Percentiles rank a stretch among this genome's conserved stretches.
These are phyloP conservation scores for Champsocephalus esox DNA, from an alignment of 2,797 vertebrate species.

Conservation along the genomic window DNA sequence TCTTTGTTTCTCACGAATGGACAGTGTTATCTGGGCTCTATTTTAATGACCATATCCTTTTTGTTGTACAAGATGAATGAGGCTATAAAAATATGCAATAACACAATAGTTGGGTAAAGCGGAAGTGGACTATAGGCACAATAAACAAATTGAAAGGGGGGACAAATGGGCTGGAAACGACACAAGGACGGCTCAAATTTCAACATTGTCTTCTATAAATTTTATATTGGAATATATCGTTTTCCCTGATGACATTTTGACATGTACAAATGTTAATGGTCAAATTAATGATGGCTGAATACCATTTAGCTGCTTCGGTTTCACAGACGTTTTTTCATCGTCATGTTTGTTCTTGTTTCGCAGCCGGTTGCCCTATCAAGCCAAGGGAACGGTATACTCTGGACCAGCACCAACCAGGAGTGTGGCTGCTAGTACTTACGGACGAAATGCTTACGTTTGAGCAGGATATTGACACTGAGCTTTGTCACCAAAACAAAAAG, in stretches of 20 bases:
- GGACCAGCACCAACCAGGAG: slow-evolving; percentile 72
- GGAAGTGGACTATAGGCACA: not conserved
- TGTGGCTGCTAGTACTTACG: slow-evolving; percentile 80
- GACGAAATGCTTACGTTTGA: slow-evolving; percentile 86
- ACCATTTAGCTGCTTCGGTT: slow-evolving; percentile 6
- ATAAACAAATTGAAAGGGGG: not conserved
- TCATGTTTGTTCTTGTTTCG: slow-evolving; percentile 33
- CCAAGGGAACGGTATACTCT: slow-evolving; percentile 81
- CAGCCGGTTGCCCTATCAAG: slow-evolving; percentile 73
- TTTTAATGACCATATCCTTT: not conserved
- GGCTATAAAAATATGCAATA: not conserved
- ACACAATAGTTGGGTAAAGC: not conserved
- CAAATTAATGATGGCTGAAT: not conserved
- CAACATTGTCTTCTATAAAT: not conserved
- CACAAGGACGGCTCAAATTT: not conserved
- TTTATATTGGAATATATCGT: not conserved
- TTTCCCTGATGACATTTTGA: not conserved
- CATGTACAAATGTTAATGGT: not conserved
- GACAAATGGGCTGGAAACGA: not conserved
- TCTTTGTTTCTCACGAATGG: not conserved
- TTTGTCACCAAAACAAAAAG: not conserved
- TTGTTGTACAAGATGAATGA: not conserved
- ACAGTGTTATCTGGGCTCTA: not conserved
- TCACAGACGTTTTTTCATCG: not conserved
- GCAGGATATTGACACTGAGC: slow-evolving; percentile 2